A percentile compares a stretch with the other conserved stretches of the same genome.
Evolutionary conservation across 92 coral and sea anemone species (phyloP).

Genomic region (Palythoa caribaeorum): DNA sequence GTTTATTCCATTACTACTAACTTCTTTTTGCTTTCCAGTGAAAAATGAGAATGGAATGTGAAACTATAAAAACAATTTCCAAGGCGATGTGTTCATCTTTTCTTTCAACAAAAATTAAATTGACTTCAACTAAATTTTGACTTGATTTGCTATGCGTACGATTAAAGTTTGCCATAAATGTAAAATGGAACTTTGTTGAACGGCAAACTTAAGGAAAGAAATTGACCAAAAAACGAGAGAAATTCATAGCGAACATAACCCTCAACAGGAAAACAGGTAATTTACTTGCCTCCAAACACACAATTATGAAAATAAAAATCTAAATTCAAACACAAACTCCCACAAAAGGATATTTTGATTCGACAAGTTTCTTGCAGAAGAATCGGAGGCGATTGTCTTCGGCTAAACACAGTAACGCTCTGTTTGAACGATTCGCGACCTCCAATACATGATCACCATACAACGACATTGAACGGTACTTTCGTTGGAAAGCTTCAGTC

Average conservation of each 20-base stretch:
- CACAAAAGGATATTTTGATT: constrained; percentile 94
- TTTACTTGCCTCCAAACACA: constrained; percentile 41
- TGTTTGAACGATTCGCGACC: constrained; percentile 72
- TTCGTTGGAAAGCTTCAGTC: constrained; percentile 84
- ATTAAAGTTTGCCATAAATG: constrained; percentile 6
- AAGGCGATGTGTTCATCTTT: constrained; percentile 40
- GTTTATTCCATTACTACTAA: constrained; percentile 34
- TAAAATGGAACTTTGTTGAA: constrained; percentile 37
- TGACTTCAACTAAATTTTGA: constrained; percentile 53
- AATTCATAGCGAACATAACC: not conserved
- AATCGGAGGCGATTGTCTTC: constrained; percentile 81
- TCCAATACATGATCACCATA: constrained; percentile 72
- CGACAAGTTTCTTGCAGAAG: constrained; percentile 91
- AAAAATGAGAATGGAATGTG: constrained; percentile 31
- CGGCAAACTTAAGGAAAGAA: not conserved
- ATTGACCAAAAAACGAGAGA: not conserved
- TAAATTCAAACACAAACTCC: constrained; percentile 23
- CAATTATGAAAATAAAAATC: constrained; percentile 34
- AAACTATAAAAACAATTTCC: constrained; percentile 26
- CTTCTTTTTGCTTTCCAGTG: constrained; percentile 29
- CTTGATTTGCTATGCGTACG: constrained; percentile 39
- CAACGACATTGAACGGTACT: constrained; percentile 72
- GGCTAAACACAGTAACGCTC: constrained; percentile 84
- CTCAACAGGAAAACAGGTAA: constrained; percentile 41
- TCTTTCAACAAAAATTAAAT: constrained; percentile 42